Conservation (phyloP, 2,113 vertebrate genomes). For the Ginglymostoma cirratum region DNA sequence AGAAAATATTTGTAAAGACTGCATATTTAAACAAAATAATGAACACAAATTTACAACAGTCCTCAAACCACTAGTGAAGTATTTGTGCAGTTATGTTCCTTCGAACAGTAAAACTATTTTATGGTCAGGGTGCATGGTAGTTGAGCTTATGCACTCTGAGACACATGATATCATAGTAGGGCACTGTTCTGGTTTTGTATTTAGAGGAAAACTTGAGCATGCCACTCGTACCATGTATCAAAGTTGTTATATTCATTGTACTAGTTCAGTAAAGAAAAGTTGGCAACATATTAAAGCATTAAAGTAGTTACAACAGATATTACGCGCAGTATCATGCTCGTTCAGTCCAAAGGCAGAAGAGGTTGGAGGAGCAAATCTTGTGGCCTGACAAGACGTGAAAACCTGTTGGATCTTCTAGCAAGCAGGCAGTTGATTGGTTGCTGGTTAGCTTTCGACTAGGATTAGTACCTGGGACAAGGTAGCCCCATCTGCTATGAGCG, state of each 20-base stretch:
- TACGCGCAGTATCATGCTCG: neutral
- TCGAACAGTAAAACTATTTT: neutral
- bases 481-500: too few relatives aligned
- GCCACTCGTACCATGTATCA: neutral
- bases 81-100: neutral
- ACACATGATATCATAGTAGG: neutral
- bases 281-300: neutral
- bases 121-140: neutral
- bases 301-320: neutral
- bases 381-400: too few relatives aligned
- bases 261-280: neutral
- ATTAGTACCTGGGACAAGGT: too few relatives aligned
- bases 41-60: neutral
- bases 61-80: neutral
- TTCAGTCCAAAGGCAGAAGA: too few relatives aligned
- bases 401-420: too few relatives aligned
- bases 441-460: too few relatives aligned
- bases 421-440: too few relatives aligned
- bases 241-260: too few relatives aligned
- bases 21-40: neutral
- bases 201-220: neutral
- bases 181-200: neutral
- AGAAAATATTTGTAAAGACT: neutral
- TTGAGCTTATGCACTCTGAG: neutral
- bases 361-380: too few relatives aligned